Conservation (phyloP, 2,113 vertebrate genomes). For the Phylloscopus trochilus region DNA sequence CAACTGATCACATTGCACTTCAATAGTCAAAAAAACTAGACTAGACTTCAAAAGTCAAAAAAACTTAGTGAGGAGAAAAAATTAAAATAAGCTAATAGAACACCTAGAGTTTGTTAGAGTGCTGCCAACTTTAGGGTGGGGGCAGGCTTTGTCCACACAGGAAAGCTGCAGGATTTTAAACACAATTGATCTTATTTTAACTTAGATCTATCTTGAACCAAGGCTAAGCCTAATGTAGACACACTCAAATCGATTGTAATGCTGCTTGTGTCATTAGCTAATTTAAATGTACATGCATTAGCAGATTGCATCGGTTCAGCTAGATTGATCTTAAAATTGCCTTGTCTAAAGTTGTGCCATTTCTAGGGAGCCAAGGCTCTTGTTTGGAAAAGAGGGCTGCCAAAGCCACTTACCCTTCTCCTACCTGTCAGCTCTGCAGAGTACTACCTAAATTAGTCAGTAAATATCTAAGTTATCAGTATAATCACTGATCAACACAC, state of each 20-base stretch:
- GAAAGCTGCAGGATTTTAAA: not conserved
- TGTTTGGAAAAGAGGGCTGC: not conserved
- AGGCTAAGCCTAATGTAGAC: constrained; percentile 3
- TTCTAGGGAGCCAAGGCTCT: not conserved
- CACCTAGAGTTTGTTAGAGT: not conserved
- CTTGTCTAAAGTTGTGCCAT: constrained; percentile 18
- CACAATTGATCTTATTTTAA: constrained; percentile 28
- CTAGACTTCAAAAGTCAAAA: not conserved
- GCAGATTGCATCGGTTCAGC: constrained; percentile 42
- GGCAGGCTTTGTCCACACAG: not conserved
- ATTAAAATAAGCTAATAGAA: not conserved
- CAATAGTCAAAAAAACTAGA: not conserved
- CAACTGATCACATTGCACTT: not conserved
- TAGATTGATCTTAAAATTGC: constrained; percentile 47
- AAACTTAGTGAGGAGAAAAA: not conserved
- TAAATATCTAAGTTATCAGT: not conserved
- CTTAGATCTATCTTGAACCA: constrained; percentile 13
- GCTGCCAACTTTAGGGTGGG: not conserved
- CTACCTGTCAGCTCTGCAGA: not conserved
- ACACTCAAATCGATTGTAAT: constrained; percentile 22
- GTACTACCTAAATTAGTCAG: not conserved
- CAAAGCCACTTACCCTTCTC: not conserved
- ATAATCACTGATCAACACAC: not conserved
- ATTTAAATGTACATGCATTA: constrained; percentile 57
- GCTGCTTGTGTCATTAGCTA: constrained; percentile 35